Base-by-base conservation (phyloP, 2,113 vertebrate genomes). In the Sylvilagus bachmani region DNA sequence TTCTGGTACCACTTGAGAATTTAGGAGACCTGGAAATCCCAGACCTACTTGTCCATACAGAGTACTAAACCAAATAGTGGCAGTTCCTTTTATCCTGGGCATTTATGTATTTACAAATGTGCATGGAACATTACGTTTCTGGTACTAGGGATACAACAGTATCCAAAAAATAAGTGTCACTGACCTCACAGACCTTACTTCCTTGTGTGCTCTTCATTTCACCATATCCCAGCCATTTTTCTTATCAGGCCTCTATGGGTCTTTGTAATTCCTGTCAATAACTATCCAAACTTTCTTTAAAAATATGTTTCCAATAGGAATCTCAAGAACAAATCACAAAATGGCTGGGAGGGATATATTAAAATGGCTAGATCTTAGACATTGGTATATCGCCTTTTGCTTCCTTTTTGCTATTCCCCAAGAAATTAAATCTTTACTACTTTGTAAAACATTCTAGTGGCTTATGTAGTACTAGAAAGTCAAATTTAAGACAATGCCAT, bases 341-440 rank as follows among this genome's bases (percentile, higher is more conserved):
- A 69, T 79, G 25, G 36, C 33, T 90, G 3, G 62, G 17, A 66
- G 33, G 49, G 24, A 58, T 55, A 4, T 94, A 85, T 95, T 77
- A 71, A 66, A 85, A 89, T n/a, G 82, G 77, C 3, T 88, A 22
- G 5, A 49, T 84, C 22, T 85, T 93, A 81, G 25, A 22, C 33
- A 81, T 16, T 88, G n/a, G 5, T 44, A 79, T 22, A 85, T 67
- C n/a, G 75, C 25, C 53, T 90, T 79, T 81, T 51, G 44, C 44
- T 86, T 89, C 84, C 58, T 93, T 80, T 22, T 75, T 86, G 51
- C n/a, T 84, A 12, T 84, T 86, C 24, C 25, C 78, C 38, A 25
- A 73, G 29, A 95, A 90, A 94, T 90, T 79, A 83, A 86, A 82
- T 61, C 62, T 91, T 29, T 84, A 71, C 74, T 90, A 25, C 27